Percentiles rank a stretch among this genome's conserved stretches.
Conservation (phyloP, 1,140 invertebrate species). For the Sinella curviseta region DNA sequence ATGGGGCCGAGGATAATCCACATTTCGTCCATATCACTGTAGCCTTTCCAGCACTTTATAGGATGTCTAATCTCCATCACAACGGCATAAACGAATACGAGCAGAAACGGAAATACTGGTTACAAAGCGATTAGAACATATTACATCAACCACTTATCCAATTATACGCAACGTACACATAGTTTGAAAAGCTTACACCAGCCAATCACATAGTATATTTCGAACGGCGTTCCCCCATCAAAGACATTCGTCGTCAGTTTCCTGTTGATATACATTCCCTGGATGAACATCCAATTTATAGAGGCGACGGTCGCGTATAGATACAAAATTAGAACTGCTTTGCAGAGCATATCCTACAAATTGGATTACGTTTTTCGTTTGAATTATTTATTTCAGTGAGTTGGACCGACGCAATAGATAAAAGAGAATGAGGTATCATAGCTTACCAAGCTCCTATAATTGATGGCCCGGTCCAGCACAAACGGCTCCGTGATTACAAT, state of each 20-base stretch:
- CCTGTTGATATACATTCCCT: constrained; percentile 60
- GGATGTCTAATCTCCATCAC: constrained; percentile 52
- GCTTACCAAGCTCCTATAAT: constrained; percentile 50
- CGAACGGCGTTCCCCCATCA: constrained; percentile 56
- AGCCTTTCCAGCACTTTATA: constrained; percentile 57
- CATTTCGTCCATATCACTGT: constrained; percentile 52
- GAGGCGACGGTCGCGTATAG: constrained; percentile 58
- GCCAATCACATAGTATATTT: constrained; percentile 58
- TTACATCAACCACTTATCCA: not conserved
- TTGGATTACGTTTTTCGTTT: not conserved
- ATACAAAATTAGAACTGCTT: constrained; percentile 54
- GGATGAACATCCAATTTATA: constrained; percentile 64
- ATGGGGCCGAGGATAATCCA: constrained; percentile 59
- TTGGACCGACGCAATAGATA: not conserved
- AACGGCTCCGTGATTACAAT: constrained; percentile 55
- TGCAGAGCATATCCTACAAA: constrained; percentile 58
- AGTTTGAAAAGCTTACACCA: constrained; percentile 57
- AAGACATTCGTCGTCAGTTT: constrained; percentile 59
- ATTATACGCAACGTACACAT: not conserved
- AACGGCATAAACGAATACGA: constrained; percentile 55
- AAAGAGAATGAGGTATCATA: not conserved
- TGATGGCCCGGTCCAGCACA: constrained; percentile 41
- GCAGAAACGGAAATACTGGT: constrained; percentile 56
- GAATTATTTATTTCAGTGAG: too few species aligned
- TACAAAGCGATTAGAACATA: not conserved